Evolutionary conservation across 2,113 vertebrate genomes (phyloP), one percentile per base, ranked within the genome.

Genomic region (Grus americana): DNA sequence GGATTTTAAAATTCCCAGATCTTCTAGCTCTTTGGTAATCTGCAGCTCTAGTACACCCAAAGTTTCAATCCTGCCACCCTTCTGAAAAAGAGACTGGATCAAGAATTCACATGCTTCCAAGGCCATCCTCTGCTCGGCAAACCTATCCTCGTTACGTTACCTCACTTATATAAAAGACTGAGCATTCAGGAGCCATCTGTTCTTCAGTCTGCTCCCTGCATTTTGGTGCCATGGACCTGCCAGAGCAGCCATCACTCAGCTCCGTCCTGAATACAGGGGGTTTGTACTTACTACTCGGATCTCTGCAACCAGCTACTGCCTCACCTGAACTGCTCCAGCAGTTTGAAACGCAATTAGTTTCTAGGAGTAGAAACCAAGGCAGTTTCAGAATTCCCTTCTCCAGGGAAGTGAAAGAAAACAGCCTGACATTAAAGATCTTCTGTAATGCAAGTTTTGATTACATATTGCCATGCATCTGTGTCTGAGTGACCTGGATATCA

Each of bases 221-320:
- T 36, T 59, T 38, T 73, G 58, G 32, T 88, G 80, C 63, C 79
- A 32, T 6, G 32, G 65, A 49, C 32, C 55, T 13, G 6, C 15
- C 20, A 46, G 38, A 21, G n/a, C 22, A 81, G 55, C 46, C 80
- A 62, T 2, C 7, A 24, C 38, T 32, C 44, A 71, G 0, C 15
- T 26, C 66, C 3, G 1, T 46, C 24, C 55, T 63, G 23, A 52
- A 5, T 6, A 10, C 0, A 7, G 22, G 10, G 15, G 9, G 5
- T 46, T 88, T 59, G 26, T 16, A 15, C 24, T 34, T 4, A 23
- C 22, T 54, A 12, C 65, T 59, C 65, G 32, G 26, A 55, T 34
- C 42, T 62, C 68, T 65, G 30, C 66, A 88, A 22, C 2, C 52
- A 36, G 21, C n/a, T 55, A 13, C 29, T 3, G 1, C 55, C 65